Percentiles rank a stretch among this genome's conserved stretches.
phyloP scores from a whole-genome alignment of 2,797 vertebrate genomes.

The Chromobotia macracanthus region DNA sequence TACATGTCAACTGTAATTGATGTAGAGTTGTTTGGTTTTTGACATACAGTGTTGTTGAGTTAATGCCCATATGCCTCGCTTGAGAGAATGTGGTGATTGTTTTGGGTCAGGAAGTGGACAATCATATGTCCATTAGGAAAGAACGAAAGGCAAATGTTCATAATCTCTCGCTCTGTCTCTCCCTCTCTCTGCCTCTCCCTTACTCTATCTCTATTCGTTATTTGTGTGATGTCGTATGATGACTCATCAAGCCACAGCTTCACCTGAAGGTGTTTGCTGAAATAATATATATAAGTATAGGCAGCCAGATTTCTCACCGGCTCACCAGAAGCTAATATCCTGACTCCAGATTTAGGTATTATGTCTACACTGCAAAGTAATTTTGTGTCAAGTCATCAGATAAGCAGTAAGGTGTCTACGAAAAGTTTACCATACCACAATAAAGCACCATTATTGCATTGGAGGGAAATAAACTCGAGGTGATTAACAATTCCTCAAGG shows the following conservation, averaged over 20 bases:
- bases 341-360: constrained; percentile 46
- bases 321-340: constrained; percentile 42
- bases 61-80: constrained; percentile 34
- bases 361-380: constrained; percentile 45
- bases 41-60: constrained; percentile 11
- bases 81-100: constrained; percentile 42
- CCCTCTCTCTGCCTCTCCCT: background rate
- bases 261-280: constrained; percentile 44
- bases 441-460: constrained; percentile 40
- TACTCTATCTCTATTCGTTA: constrained; percentile 23
- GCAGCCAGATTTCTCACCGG: constrained; percentile 34
- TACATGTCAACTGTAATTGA: constrained; percentile 5
- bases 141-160: constrained; percentile 39
- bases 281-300: constrained; percentile 46
- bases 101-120: constrained; percentile 45
- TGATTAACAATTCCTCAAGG: constrained; percentile 28
- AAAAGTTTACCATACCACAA: constrained; percentile 47
- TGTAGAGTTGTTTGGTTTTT: constrained; percentile 23
- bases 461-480: constrained; percentile 11
- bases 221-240: constrained; percentile 41
- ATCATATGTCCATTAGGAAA: constrained; percentile 40
- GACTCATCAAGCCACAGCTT: constrained; percentile 43
- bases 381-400: constrained; percentile 51
- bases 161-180: background rate
- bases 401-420: constrained; percentile 31